Percentiles rank a stretch among this genome's conserved stretches.
Conservation (phyloP, 2,797 vertebrate species). For the Lepilemur septentrionalis region DNA sequence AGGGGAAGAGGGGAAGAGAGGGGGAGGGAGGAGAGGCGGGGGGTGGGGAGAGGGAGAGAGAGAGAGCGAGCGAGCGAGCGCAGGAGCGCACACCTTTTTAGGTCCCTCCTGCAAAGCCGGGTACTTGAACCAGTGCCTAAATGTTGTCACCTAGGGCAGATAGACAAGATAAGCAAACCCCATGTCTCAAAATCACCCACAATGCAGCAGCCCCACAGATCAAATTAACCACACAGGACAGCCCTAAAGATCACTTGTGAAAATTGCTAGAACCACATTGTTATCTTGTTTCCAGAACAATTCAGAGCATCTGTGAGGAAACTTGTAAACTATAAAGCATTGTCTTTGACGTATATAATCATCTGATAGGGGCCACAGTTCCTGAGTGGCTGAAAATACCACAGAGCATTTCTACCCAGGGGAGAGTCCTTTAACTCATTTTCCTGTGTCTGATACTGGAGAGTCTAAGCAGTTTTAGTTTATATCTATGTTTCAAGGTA, state of each 20-base stretch:
- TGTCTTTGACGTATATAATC: conserved; percentile 45
- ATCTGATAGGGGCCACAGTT: conserved; percentile 50
- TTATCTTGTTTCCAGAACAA: conserved; percentile 78
- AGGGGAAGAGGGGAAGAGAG: too few relatives aligned
- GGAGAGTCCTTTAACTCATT: neutral
- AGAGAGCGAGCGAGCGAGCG: too few relatives aligned
- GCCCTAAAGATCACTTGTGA: conserved; percentile 61
- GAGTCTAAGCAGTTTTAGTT: neutral
- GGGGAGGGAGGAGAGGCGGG: rapidly evolving
- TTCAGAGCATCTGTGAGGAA: conserved; percentile 59
- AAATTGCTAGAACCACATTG: conserved; percentile 72
- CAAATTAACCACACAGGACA: conserved; percentile 73
- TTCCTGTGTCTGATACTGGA: neutral
- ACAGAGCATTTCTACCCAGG: neutral
- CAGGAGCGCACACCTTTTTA: neutral
- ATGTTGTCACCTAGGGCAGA: conserved; percentile 2
- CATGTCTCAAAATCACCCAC: conserved; percentile 64
- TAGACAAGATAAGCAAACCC: conserved; percentile 41
- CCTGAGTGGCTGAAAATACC: conserved; percentile 58
- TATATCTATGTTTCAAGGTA: neutral
- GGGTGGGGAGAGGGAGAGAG: rapidly evolving
- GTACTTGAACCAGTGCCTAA: neutral
- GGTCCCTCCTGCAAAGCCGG: neutral
- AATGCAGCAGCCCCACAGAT: conserved; percentile 44
- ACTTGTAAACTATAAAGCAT: conserved; percentile 20